Evolutionary conservation across 2,797 vertebrate genomes (phyloP).

Genomic region (Periparus ater): DNA sequence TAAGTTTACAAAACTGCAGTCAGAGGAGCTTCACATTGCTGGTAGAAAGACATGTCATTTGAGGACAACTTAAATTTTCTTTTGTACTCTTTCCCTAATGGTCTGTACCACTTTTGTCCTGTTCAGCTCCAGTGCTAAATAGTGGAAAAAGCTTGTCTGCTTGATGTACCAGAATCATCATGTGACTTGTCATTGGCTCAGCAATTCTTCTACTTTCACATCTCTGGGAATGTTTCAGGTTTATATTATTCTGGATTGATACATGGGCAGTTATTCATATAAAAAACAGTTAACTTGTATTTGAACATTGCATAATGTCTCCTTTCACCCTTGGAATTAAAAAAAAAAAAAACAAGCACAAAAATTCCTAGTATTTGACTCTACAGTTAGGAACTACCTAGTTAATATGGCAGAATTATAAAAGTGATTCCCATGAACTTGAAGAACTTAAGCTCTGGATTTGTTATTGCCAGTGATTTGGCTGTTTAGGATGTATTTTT

Average conservation of each 20-base stretch:
- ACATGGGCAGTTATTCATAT: rapidly evolving
- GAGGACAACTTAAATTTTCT: not conserved
- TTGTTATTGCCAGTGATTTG: not conserved
- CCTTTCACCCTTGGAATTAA: not conserved
- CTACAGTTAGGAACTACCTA: not conserved
- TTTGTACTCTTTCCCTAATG: not conserved
- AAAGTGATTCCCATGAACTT: not conserved
- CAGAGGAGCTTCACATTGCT: not conserved
- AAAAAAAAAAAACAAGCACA: not conserved
- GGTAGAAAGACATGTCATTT: not conserved
- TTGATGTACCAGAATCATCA: not conserved
- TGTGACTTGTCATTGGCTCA: not conserved
- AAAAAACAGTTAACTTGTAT: not conserved
- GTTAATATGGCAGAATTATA: not conserved
- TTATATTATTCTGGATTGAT: not conserved
- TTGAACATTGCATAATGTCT: not conserved
- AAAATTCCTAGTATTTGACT: not conserved
- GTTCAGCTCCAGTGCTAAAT: not conserved
- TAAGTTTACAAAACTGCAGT: not conserved
- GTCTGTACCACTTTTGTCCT: not conserved
- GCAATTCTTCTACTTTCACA: not conserved
- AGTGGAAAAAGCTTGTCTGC: not conserved
- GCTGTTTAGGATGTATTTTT: not conserved
- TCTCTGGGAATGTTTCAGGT: not conserved
- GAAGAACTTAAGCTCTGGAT: not conserved